Conservation (phyloP, 2,797 vertebrate genomes). For the Gallinago nigripennis region DNA sequence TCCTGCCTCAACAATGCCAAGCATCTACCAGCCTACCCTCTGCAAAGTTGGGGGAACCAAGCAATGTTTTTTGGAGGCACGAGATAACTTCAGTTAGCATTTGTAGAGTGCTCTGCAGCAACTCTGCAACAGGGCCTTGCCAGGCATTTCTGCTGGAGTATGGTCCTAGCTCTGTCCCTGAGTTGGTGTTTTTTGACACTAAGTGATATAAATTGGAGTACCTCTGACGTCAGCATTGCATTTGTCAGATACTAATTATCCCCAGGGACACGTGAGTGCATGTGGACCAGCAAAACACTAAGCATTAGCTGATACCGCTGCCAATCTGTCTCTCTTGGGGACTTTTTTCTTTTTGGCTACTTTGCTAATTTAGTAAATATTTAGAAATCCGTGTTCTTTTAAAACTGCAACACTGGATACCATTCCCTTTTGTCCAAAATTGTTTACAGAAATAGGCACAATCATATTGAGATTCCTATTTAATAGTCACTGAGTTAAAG, state of each 20-base stretch:
- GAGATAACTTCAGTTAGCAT: not conserved
- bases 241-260: conserved; percentile 4
- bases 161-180: not conserved
- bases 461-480: not conserved
- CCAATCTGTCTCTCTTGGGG: not conserved
- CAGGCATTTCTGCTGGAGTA: not conserved
- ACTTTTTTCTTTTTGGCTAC: not conserved
- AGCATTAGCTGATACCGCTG: not conserved
- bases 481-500: not conserved
- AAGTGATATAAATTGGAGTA: not conserved
- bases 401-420: not conserved
- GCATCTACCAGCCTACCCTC: not conserved
- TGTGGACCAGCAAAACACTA: conserved; percentile 29
- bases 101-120: not conserved
- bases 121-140: not conserved
- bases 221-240: not conserved
- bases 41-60: not conserved
- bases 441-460: conserved; percentile 11
- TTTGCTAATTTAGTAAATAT: conserved; percentile 54
- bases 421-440: conserved; percentile 10
- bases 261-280: not conserved
- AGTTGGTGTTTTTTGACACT: not conserved
- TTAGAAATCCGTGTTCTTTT: conserved; percentile 16
- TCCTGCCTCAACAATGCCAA: accelerated
- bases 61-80: not conserved